Conservation (phyloP, 64 coral and sea anemone species). For the Dendronephthya gigantea region DNA sequence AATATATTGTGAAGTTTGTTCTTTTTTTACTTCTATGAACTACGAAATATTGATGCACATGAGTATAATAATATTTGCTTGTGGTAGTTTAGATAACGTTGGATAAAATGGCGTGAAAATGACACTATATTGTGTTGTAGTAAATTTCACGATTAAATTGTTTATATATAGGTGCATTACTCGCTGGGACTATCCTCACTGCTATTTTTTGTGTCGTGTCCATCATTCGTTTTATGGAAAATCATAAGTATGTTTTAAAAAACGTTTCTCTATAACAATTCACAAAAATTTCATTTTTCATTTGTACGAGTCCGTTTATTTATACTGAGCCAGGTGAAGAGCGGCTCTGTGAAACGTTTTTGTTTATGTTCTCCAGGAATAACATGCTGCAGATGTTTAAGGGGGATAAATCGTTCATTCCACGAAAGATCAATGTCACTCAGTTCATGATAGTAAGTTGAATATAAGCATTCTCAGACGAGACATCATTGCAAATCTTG, state of each 20-base stretch:
- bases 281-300: no score
- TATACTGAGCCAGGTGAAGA: no score
- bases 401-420: constrained; percentile 8
- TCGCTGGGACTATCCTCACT: background rate
- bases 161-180: background rate
- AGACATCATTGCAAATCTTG: background rate
- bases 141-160: no score
- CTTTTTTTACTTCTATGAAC: no score
- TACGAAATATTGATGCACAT: no score
- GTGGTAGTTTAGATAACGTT: no score
- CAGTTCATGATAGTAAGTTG: constrained; percentile 5
- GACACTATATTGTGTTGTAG: no score
- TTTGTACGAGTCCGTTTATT: no score
- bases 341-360: background rate
- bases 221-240: background rate
- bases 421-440: background rate
- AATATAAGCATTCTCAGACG: background rate
- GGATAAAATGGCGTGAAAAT: no score
- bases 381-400: constrained; percentile 1
- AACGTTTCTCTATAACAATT: no score
- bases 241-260: background rate
- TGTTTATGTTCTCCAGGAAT: background rate
- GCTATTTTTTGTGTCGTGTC: background rate
- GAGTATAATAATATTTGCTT: no score
- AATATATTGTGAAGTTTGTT: no score